Conservation (phyloP, 2,797 vertebrate genomes). For the Petrocephalus schoutedeni region DNA sequence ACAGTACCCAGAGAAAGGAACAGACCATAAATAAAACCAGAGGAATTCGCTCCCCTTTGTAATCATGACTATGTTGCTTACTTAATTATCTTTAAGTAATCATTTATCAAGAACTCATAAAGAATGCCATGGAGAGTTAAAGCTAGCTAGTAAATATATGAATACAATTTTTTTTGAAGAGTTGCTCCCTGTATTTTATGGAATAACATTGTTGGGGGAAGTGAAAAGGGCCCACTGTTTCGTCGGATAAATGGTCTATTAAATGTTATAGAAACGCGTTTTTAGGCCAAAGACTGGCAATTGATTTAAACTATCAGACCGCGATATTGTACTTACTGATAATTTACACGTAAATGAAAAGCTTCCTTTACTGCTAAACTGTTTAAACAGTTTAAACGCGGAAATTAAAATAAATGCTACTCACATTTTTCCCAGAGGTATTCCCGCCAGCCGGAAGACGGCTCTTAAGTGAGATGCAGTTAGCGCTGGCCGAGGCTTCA, state of each 20-base stretch:
- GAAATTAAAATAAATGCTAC: not conserved
- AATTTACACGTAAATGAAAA: constrained; percentile 1
- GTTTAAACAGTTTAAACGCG: constrained; percentile 8
- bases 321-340: not conserved
- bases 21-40: not conserved
- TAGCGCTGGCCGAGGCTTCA: constrained; percentile 63
- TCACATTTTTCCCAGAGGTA: constrained; percentile 7
- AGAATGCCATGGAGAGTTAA: not conserved
- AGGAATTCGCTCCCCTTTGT: not conserved
- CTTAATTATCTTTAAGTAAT: not conserved
- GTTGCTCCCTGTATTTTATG: not conserved
- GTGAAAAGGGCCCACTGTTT: not conserved
- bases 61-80: not conserved
- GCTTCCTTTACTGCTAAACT: not conserved
- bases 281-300: not conserved
- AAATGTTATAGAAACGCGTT: not conserved
- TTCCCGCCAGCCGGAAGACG: constrained; percentile 2
- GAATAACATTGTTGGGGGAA: not conserved
- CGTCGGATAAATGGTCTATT: not conserved
- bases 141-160: not conserved
- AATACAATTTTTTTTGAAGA: not conserved
- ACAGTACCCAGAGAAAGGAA: not conserved
- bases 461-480: constrained; percentile 49
- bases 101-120: not conserved
- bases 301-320: not conserved